These are phyloP conservation scores for Synaphobranchus kaupii DNA, from an alignment of 2,797 vertebrate species.

Conservation along the genomic window DNA sequence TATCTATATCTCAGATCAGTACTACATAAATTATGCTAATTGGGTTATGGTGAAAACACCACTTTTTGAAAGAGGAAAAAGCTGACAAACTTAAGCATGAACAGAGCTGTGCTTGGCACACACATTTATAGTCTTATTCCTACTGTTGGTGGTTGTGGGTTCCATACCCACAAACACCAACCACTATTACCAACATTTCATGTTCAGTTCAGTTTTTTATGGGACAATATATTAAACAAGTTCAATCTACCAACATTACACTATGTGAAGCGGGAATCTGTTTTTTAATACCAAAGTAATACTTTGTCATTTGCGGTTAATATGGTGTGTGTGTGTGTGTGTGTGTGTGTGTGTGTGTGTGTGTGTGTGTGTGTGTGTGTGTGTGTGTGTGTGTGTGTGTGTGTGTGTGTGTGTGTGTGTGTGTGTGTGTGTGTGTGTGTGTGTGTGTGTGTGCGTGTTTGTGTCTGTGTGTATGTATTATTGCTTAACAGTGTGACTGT, in stretches of 20 bases:
- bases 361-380: not conserved
- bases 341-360: not conserved
- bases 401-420: not conserved
- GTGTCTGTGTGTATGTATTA: not conserved
- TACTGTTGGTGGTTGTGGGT: not conserved
- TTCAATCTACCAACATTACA: not conserved
- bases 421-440: not conserved
- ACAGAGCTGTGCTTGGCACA: not conserved
- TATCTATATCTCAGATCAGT: not conserved
- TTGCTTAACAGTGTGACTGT: not conserved
- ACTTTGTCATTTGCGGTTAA: not conserved
- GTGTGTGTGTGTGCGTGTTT: not conserved
- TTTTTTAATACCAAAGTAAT: not conserved
- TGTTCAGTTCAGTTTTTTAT: not conserved
- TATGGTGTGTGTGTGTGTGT: not conserved
- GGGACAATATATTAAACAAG: not conserved
- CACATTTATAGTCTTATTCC: not conserved
- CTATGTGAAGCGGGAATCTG: not conserved
- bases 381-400: not conserved
- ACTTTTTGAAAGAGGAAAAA: not conserved
- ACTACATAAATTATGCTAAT: not conserved
- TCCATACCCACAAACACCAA: not conserved
- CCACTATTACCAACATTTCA: not conserved
- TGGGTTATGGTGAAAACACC: not conserved
- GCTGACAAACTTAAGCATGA: not conserved